phyloP scores from a whole-genome alignment of 2,888 invertebrate genomes.

The Prosopocoilus inquinatus region DNA sequence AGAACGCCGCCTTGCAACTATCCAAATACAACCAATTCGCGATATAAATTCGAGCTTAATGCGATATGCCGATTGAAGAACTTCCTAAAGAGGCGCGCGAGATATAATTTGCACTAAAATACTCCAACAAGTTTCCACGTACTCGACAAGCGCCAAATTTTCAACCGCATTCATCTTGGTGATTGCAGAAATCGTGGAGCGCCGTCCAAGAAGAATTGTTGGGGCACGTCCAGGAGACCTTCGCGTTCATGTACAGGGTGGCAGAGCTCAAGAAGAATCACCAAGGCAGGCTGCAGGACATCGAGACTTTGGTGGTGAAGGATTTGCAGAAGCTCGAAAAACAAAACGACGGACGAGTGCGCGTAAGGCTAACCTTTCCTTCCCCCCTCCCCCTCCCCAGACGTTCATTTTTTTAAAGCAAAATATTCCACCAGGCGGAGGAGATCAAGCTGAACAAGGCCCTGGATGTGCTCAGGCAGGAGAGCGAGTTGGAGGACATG shows the following conservation, averaged over 20 bases:
- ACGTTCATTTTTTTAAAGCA: neutral
- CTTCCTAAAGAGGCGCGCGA: no score
- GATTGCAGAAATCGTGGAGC: constrained; percentile 9
- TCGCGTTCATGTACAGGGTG: constrained; percentile 7
- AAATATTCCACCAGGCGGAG: constrained; percentile 4
- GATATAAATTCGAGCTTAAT: no score
- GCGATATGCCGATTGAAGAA: no score
- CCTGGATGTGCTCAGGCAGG: constrained; percentile 16
- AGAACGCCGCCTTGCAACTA: no score
- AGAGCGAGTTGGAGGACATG: constrained; percentile 1
- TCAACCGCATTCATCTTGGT: neutral
- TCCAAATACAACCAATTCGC: no score
- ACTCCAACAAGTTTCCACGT: no score
- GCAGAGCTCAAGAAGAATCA: constrained; percentile 13
- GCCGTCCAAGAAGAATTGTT: constrained; percentile 2
- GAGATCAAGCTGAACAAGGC: constrained; percentile 13
- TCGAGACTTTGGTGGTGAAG: constrained; percentile 7
- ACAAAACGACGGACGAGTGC: neutral
- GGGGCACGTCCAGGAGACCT: constrained; percentile 3
- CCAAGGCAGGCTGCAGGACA: constrained; percentile 7
- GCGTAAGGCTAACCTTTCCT: neutral
- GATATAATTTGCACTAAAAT: no score
- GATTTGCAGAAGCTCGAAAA: constrained; percentile 6
- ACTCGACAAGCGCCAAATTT: constrained; percentile 2
- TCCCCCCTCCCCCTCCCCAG: neutral